These are phyloP conservation scores for Crenuchus spilurus DNA, from an alignment of 2,797 vertebrate genomes.

Conservation along the genomic window DNA sequence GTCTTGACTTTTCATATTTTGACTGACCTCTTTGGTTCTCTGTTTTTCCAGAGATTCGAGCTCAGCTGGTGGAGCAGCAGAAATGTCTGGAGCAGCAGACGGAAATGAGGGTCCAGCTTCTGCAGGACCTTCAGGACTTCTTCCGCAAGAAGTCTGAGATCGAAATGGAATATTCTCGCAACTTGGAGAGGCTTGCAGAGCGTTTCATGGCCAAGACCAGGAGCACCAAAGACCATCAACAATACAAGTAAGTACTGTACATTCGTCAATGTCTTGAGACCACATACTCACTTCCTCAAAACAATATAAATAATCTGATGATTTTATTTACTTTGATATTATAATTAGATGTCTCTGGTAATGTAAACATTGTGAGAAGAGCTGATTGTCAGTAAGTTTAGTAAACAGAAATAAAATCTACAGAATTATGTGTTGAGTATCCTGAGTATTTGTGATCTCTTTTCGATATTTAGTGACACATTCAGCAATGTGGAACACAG, in stretches of 20 bases:
- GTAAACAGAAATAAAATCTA: too few species aligned
- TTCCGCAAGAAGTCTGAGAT: slow-evolving; percentile 98
- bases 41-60: slow-evolving; percentile 86
- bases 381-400: too few species aligned
- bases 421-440: too few species aligned
- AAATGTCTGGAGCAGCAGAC: slow-evolving; percentile 99
- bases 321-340: too few species aligned
- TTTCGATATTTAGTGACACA: too few species aligned
- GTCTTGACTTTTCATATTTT: slow-evolving; percentile 21
- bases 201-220: slow-evolving; percentile 99
- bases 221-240: slow-evolving; percentile 97
- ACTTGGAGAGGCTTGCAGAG: slow-evolving; percentile 95
- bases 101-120: slow-evolving; percentile 95
- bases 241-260: slow-evolving; percentile 88
- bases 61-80: slow-evolving; percentile 95
- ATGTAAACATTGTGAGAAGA: too few species aligned
- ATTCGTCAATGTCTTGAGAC: background rate
- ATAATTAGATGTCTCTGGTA: too few species aligned
- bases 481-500: too few species aligned
- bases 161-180: slow-evolving; percentile 97
- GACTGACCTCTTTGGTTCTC: slow-evolving; percentile 51
- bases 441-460: too few species aligned
- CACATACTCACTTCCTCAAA: too few species aligned
- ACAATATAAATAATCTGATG: too few species aligned
- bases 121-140: slow-evolving; percentile 98